A percentile compares a stretch with the other conserved stretches of the same genome.
Evolutionary conservation across 2,113 vertebrate species (phyloP).

Genomic region (Zosterops japonicus): DNA sequence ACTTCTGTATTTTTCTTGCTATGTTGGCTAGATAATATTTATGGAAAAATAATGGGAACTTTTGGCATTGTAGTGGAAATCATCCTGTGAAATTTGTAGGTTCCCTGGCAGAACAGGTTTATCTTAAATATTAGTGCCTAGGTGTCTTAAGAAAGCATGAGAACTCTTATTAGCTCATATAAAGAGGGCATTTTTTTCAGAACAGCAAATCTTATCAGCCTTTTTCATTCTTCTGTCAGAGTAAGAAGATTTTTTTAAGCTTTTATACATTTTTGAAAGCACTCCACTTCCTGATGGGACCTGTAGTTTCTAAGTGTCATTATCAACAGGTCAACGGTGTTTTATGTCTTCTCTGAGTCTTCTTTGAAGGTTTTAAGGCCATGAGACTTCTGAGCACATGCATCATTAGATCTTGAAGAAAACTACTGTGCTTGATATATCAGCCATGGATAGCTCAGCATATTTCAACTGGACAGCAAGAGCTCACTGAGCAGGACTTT

Average conservation of each 20-base stretch:
- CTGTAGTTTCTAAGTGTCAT: not conserved
- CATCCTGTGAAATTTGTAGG: not conserved
- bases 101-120: not conserved
- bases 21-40: not conserved
- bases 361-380: not conserved
- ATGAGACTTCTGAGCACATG: not conserved
- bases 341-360: not conserved
- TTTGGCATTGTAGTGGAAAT: not conserved
- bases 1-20: not conserved
- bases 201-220: rapidly evolving
- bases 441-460: not conserved
- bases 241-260: not conserved
- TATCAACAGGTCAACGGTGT: not conserved
- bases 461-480: not conserved
- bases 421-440: not conserved
- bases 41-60: not conserved
- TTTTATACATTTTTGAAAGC: not conserved
- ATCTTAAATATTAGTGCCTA: not conserved
- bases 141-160: not conserved
- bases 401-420: not conserved
- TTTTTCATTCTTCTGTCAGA: not conserved
- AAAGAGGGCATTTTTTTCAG: not conserved
- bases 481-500: not conserved
- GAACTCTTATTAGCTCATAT: not conserved
- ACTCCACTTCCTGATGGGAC: not conserved